Evolutionary conservation across 2,113 vertebrate species (phyloP).

Genomic region (Carassius carassius): DNA sequence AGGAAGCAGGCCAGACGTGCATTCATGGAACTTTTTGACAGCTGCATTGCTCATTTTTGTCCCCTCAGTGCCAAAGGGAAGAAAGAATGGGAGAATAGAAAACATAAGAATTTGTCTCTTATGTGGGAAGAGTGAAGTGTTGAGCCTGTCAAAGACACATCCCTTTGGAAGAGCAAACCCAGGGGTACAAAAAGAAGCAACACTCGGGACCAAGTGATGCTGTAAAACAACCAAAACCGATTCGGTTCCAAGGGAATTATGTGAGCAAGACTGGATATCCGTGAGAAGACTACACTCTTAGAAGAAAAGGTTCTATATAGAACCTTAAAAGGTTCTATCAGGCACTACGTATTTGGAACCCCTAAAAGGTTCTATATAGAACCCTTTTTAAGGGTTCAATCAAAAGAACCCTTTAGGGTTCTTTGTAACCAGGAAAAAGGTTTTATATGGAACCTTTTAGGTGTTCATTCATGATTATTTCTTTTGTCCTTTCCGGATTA

Average conservation of each 20-base stretch:
- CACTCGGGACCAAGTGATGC: background rate
- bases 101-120: background rate
- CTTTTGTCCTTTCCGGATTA: too few species aligned
- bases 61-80: background rate
- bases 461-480: too few species aligned
- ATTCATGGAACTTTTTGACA: slow-evolving; percentile 5
- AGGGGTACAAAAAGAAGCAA: background rate
- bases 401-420: too few species aligned
- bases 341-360: too few species aligned
- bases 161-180: slow-evolving; percentile 30
- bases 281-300: background rate
- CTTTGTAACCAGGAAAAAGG: too few species aligned
- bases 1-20: background rate
- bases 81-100: background rate
- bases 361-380: too few species aligned
- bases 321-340: too few species aligned
- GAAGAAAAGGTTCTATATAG: too few species aligned
- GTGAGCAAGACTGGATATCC: slow-evolving; percentile 17
- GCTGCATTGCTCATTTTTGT: slow-evolving; percentile 2
- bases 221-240: background rate
- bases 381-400: too few species aligned
- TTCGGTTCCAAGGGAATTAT: slow-evolving; percentile 14
- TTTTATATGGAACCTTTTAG: too few species aligned
- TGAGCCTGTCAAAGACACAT: slow-evolving; percentile 12
- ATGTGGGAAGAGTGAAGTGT: background rate